A percentile compares a stretch with the other conserved stretches of the same genome.
Conservation (phyloP, 2,888 invertebrate species). For the Lacanobia oleracea region DNA sequence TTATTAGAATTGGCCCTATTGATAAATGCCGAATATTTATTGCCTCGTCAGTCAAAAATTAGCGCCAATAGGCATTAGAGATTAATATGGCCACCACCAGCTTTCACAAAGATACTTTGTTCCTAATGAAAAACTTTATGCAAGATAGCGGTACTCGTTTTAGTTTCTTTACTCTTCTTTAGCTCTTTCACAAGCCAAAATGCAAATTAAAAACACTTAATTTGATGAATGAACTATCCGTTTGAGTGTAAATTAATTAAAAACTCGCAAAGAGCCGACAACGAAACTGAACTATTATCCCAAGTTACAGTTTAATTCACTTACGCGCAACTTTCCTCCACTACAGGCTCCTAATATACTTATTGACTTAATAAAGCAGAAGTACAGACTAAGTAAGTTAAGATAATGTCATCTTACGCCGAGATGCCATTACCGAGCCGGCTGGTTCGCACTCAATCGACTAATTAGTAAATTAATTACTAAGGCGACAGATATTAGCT, state of each 20-base stretch:
- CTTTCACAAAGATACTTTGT: too few species aligned
- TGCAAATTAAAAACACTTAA: slow-evolving; percentile 4
- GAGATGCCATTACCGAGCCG: slow-evolving; percentile 73
- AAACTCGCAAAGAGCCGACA: slow-evolving; percentile 42
- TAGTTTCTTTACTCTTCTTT: background rate
- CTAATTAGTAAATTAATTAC: slow-evolving; percentile 78
- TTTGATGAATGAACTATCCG: slow-evolving; percentile 11
- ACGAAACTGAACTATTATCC: slow-evolving; percentile 48
- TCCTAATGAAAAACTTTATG: background rate
- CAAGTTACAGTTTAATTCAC: slow-evolving; percentile 49
- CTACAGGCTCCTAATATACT: slow-evolving; percentile 59
- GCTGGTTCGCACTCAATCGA: slow-evolving; percentile 70
- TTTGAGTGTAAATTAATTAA: slow-evolving; percentile 32
- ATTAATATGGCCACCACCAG: too few species aligned
- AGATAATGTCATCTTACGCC: slow-evolving; percentile 73
- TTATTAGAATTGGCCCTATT: too few species aligned
- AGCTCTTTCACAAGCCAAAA: background rate
- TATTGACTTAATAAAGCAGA: slow-evolving; percentile 65
- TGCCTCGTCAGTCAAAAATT: too few species aligned
- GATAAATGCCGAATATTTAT: too few species aligned
- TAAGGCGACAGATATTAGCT: slow-evolving; percentile 73
- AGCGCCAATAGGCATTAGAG: too few species aligned
- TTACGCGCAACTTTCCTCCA: slow-evolving; percentile 50
- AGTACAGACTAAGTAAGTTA: slow-evolving; percentile 66
- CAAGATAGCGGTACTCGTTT: background rate